Base-by-base conservation (phyloP, 2,113 vertebrate species). In the Equus quagga region DNA sequence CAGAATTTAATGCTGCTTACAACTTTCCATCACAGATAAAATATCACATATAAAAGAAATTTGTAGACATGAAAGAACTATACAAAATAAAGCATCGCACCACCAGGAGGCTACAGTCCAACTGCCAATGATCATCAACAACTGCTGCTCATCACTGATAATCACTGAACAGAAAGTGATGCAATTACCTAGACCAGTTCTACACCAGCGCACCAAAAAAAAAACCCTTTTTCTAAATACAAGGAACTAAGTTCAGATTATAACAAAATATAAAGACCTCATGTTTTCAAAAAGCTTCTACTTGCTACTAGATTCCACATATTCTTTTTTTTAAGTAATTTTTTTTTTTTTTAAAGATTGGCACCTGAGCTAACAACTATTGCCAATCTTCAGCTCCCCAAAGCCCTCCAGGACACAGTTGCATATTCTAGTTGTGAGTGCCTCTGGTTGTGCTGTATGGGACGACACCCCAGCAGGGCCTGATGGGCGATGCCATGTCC, bases 91-190 rank as follows among this genome's bases (percentile, higher is more conserved):
- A 95, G 69, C 33, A 44, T 11, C 2, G 0, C 9, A 67, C 51
- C 13, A 44, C 14, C 7, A 58, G 23, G 6, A 72, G 10, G 62
- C 79, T 33, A 18, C 2, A 12, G 33, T 5, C 15, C 88, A 70
- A 58, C 51, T 36, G 58, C 58, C 33, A 80, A 58, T 49, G 18
- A 51, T 13, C 44, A 54, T 11, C 44, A 18, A 19, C 7, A 72
- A 0, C 2, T 9, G 31, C 0, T 73, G n/a, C 36, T 36, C 17
- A 65, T 79, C 60, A 5, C 51, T 24, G 56, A 73, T 0, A 24
- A 58, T 3, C 8, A 36, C 51, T 51, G 18, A 78, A 60, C 6
- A 56, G 56, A 62, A 84, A 58, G 60, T 1, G 36, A 23, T 5
- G 0, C 2, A 31, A 36, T 64, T 23, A 62, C 23, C 60, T 65